Conservation (phyloP, 2,888 invertebrate species). For the Maniola hyperantus region DNA sequence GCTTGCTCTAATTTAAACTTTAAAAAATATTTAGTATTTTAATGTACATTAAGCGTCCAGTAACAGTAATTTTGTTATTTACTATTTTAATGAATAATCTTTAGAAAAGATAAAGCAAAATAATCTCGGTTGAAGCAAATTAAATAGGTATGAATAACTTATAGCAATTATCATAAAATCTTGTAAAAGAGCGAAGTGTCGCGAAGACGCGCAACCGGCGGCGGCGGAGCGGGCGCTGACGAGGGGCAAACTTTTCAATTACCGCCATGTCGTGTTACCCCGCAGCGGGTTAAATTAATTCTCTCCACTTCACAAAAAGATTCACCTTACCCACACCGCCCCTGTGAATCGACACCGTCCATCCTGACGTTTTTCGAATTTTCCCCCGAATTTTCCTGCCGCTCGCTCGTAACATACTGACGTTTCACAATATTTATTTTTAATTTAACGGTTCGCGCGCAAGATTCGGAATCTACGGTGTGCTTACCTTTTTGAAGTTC, state of each 20-base stretch:
- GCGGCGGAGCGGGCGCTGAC: conserved; percentile 56
- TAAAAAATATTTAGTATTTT: no score
- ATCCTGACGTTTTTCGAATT: conserved; percentile 62
- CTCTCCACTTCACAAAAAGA: conserved; percentile 83
- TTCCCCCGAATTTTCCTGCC: conserved; percentile 64
- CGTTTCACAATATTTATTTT: conserved; percentile 82
- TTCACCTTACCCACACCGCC: conserved; percentile 71
- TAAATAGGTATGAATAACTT: conserved; percentile 33
- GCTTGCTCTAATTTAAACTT: no score
- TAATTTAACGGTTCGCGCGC: conserved; percentile 78
- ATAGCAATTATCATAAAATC: conserved; percentile 53
- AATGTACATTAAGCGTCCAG: no score
- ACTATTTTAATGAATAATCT: no score
- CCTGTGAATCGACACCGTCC: conserved; percentile 68
- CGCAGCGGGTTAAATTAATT: conserved; percentile 84
- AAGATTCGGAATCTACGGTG: conserved; percentile 71
- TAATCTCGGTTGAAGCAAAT: conserved; percentile 26
- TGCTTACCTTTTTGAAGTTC: conserved; percentile 69
- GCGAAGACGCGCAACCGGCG: conserved; percentile 53
- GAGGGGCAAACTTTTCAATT: conserved; percentile 83
- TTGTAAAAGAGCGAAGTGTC: conserved; percentile 47
- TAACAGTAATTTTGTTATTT: no score
- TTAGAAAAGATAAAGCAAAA: not conserved
- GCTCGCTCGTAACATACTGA: conserved; percentile 76
- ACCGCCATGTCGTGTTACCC: conserved; percentile 81